Base-by-base conservation (phyloP, 2,888 invertebrate genomes). In the Pterostichus niger region DNA sequence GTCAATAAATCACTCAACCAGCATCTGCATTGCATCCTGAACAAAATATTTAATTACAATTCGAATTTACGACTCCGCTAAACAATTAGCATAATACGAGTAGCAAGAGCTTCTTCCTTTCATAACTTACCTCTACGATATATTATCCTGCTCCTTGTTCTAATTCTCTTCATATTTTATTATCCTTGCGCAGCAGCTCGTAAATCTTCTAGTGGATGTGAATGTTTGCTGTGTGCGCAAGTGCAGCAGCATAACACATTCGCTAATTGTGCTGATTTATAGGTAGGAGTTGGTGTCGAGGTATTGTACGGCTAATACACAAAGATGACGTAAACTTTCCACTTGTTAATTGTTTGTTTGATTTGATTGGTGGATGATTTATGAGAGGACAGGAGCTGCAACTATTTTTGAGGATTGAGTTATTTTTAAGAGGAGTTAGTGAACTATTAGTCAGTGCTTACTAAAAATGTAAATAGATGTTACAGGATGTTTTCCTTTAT, bases 381-480 rank as follows among this genome's bases (percentile, higher is more conserved):
- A 49, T 49, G 49, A 2, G 13, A 1, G 5, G 40, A 40, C 40
- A 40, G 6, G 7, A 40, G 40, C 40, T 40, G 40, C 6, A 49
- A 2, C 4, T 49, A 49, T 49, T 49, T 2, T 49, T 10, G 49
- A n/a, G 49, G 13, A 40, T 40, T 13, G 49, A n/a, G 11, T 2
- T 49, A 49, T 49, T 49, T 49, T 49, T 49, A 49, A n/a, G 5
- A n/a, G n/a, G n/a, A 49, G 49, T 49, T 40, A 49, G n/a, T 46
- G 46, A 46, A 46, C 46, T 46, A 11, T 46, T 35, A 35, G 6
- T 35, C 3, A 35, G 4, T 40, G 2, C 5, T 40, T 40, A 40
- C 7, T 40, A 40, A 40, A 40, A 40, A 9, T 40, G 6, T 6
- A 1, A 40, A 2, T 6, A 6, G 1, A 40, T 40, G 40, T 40